Evolutionary conservation across 2,888 invertebrate genomes (phyloP), one percentile per base, ranked within the genome.

Genomic region (Operophtera brumata): DNA sequence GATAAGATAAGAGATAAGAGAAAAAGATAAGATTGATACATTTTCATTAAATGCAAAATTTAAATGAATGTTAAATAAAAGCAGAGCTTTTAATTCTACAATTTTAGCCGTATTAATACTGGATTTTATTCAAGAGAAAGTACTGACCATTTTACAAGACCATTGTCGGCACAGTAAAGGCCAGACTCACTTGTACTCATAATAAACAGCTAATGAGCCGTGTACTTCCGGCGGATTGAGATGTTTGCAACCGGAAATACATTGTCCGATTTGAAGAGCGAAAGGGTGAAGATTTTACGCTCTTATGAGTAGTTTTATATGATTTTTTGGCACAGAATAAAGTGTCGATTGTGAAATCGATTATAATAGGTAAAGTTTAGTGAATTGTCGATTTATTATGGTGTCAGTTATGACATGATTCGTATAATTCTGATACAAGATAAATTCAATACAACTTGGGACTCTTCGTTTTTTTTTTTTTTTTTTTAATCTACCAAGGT

Each of bases 241-340:
- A 62, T 66, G 75, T 82, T 82, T 68, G 82, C 82, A 80, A 86
- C 80, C 86, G 89, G 89, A 89, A 81, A 84, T 67, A 71, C 69
- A 79, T 76, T 89, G 67, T 57, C 48, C 47, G 46, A 34, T 32
- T 36, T 39, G 66, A 68, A 74, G 74, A 77, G 72, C 67, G 79
- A 84, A 88, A 84, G 85, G 82, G 84, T 83, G 66, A 73, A 75
- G 67, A 78, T 81, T 84, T 82, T 66, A 82, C 72, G 80, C 75
- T 71, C 61, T 44, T 54, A 59, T 57, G 50, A 53, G 58, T 62
- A 65, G 63, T 64, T 66, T 69, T 62, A 56, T 47, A 43, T 11
- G 32, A 40, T 7, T 11, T 41, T 30, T 49, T 25, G 12, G 8
- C 26, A 44, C 26, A 43, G 28, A 51, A 34, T 47, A 39, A 35